Base-by-base conservation (phyloP, 2,888 invertebrate species). In the Leptura quadrifasciata region DNA sequence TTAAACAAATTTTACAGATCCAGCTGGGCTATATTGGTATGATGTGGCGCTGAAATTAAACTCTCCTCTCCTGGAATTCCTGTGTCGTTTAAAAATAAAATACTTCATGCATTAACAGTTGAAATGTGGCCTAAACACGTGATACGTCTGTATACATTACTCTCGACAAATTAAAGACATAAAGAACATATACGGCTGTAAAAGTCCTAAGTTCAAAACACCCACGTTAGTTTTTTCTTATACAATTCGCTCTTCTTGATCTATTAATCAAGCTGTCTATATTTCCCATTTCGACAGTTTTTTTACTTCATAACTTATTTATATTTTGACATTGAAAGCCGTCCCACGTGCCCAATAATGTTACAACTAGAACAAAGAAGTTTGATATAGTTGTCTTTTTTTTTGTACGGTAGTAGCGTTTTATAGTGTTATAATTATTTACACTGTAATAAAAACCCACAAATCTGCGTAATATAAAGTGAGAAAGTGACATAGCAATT, bases 361-460 rank as follows among this genome's bases (percentile, higher is more conserved):
- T 31, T 31, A 61, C 17, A 61, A 61, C 61, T 47, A 47, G 47
- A 2, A 47, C 47, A 61, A 61, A 61, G 61, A 61, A 61, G 61
- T 31, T 27, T 3, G 15, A 15, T 47, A 15, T 39, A 39, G 39
- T 39, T 18, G 2, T 18, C 10, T 55, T 55, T 57, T 55, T 55
- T 57, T 57, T 24, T 27, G 17, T 61, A 12, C 47, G n/a, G n/a
- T 47, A 47, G 47, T 47, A 61, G 27, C 24, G 61, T 27, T 61
- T 61, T 61, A 27, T 61, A 24, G 31, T 27, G 27, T 31, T n/a
- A 17, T 61, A 10, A 27, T 2, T 31, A 31, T 61, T 24, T 61
- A 61, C 17, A n/a, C 31, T n/a, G 61, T n/a, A 71, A 76, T 78
- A 74, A 72, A 77, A 79, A 76, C 77, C 76, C 76, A 76, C 76